These are phyloP conservation scores for Galeopsomyia nigrocyanea DNA, from an alignment of 2,888 invertebrate genomes.

Conservation along the genomic window DNA sequence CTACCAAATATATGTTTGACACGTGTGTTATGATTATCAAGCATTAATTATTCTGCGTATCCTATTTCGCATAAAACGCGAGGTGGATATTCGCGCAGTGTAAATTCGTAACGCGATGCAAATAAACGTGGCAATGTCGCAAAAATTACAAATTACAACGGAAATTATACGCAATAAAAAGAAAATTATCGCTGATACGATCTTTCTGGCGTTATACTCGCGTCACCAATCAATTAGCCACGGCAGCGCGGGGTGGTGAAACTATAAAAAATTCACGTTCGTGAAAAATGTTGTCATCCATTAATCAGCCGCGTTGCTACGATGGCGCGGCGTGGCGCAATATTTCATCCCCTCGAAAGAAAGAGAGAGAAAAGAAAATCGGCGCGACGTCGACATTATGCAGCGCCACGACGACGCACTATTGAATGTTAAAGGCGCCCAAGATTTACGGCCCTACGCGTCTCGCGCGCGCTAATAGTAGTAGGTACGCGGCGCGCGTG, in stretches of 20 bases:
- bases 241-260: not conserved
- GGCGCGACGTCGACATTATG: not conserved
- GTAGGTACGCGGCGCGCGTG: not conserved
- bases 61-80: too few relatives aligned
- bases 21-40: too few relatives aligned
- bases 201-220: too few relatives aligned
- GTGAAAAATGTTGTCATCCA: not conserved
- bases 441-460: slow-evolving; percentile 12
- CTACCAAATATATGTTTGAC: too few relatives aligned
- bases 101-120: too few relatives aligned
- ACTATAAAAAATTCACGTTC: not conserved
- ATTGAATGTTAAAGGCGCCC: not conserved
- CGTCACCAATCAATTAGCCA: slow-evolving; percentile 15
- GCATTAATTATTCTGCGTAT: too few relatives aligned
- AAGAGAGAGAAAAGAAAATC: not conserved
- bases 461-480: not conserved
- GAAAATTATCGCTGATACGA: too few relatives aligned
- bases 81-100: too few relatives aligned
- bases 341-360: slow-evolving; percentile 8
- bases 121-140: too few relatives aligned
- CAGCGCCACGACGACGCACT: not conserved
- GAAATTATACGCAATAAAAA: too few relatives aligned
- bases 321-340: not conserved
- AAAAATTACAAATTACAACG: too few relatives aligned
- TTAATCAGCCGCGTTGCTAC: slow-evolving; percentile 3